Conservation (phyloP, 2,797 vertebrate species). For the Helostoma temminkii region DNA sequence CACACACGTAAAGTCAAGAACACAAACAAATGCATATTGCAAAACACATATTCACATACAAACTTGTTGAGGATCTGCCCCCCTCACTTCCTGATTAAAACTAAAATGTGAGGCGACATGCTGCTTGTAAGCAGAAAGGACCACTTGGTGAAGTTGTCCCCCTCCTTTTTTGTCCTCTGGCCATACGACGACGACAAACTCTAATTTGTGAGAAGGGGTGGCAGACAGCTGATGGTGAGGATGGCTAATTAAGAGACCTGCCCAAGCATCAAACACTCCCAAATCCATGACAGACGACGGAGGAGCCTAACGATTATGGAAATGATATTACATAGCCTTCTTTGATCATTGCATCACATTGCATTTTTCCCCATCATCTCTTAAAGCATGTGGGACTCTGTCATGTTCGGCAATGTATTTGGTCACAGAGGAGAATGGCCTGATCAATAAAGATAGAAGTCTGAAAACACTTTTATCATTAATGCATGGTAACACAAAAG, state of each 20-base stretch:
- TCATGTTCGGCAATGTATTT: slow-evolving; percentile 75
- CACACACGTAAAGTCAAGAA: slow-evolving; percentile 16
- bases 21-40: slow-evolving; percentile 13
- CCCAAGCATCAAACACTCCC: slow-evolving; percentile 83
- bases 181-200: slow-evolving; percentile 67
- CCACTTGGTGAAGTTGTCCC: slow-evolving; percentile 50
- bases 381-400: slow-evolving; percentile 78
- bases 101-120: slow-evolving; percentile 38
- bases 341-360: slow-evolving; percentile 88
- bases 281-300: slow-evolving; percentile 80
- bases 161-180: slow-evolving; percentile 59
- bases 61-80: slow-evolving; percentile 56
- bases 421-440: slow-evolving; percentile 80
- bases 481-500: slow-evolving; percentile 70
- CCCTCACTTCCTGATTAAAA: slow-evolving; percentile 48
- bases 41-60: slow-evolving; percentile 13
- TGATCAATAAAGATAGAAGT: slow-evolving; percentile 83
- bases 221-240: slow-evolving; percentile 81
- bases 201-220: slow-evolving; percentile 74
- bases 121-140: slow-evolving; percentile 60
- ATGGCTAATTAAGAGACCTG: slow-evolving; percentile 85
- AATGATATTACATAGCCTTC: slow-evolving; percentile 85
- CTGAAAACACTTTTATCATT: slow-evolving; percentile 75
- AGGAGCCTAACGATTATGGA: slow-evolving; percentile 84
- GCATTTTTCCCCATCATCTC: slow-evolving; percentile 77